Base-by-base conservation (phyloP, 1,140 invertebrate genomes). In the Acromyrmex heyeri region DNA sequence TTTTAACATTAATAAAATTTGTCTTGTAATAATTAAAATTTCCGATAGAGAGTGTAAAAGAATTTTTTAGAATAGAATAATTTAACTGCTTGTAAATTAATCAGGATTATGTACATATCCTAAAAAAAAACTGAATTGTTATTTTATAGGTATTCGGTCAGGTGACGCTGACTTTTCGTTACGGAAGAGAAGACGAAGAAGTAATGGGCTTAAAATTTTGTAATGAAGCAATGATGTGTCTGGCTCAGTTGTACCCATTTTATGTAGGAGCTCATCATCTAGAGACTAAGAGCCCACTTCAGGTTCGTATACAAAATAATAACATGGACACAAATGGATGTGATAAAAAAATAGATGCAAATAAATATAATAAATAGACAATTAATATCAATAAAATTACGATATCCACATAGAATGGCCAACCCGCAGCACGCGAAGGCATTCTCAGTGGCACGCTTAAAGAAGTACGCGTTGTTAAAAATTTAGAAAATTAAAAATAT, bases 131-230 rank as follows among this genome's bases (percentile, higher is more conserved):
- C 8, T 55, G 0, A 70, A 79, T 18, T 50, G 0, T 67, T 76
- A 50, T 81, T 81, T 24, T 70, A 12, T 10, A 96, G 95, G 96
- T 98, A 30, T 98, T 97, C 92, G 98, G 97, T 62, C 98, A 98
- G 95, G 96, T 98, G 53, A 98, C 97, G 0, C 93, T 98, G 77
- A 98, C 97, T 38, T 98, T 98, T 94, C 97, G 98, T 76, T 98
- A 99, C 92, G 98, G 98, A 0, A 95, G 98, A 55, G 98, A 99
- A 95, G 98, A 99, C 93, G 98, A 99, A 93, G 98, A 99, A 94
- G 98, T 98, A 16, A 98, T 99, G 98, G 98, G 98, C 0, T 95
- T 99, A 82, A 98, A 98, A 93, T 99, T 99, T 95, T 98, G 98
- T 95, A 98, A 98, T 92, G 98, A 99, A 94, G 97, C 98, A 57